Evolutionary conservation across 2,888 invertebrate genomes (phyloP), one percentile per base, ranked within the genome.

Genomic region (Odontomyia ornata): DNA sequence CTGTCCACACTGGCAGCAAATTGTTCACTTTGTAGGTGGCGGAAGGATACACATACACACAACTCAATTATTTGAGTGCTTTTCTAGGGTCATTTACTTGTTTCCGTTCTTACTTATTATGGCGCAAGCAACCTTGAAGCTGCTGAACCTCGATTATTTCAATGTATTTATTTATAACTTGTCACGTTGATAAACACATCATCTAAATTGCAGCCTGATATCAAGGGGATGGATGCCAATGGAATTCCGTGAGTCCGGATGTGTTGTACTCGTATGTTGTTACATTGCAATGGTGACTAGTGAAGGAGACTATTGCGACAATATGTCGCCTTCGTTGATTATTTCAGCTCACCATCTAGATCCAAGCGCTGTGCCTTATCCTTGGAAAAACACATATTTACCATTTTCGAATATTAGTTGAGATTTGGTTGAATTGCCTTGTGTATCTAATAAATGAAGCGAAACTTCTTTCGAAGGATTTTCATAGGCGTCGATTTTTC

Each of bases 21-120:
- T 36, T 36, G 36, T 36, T 5, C 36, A 36, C 36, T 36, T 36
- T 36, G 5, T 5, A 36, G 36, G 36, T 5, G 36, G 36, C 36
- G 36, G 9, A 36, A 36, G 5, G 36, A 36, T 36, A 36, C 36
- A 36, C 36, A 36, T 36, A 47, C 47, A 21, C 30, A 69, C 69
- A 69, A 69, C 47, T 69, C 69, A 69, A 69, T 69, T 69, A 69
- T 69, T 47, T 47, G 69, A 69, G 69, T 69, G 69, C 69, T 47
- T 69, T 65, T 13, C 69, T 23, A 43, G 30, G 69, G 69, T 69
- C 65, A 69, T 69, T 69, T 69, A 69, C 47, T 69, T 69, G 23
- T 69, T 69, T 69, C 69, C 69, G 69, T 25, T 69, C 21, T 18
- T 25, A 69, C 47, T 28, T 47, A 30, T 46, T 69, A 65, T 69